These are phyloP conservation scores for Umimayanthus kanabou DNA, from an alignment of 92 coral and sea anemone species.

Conservation along the genomic window DNA sequence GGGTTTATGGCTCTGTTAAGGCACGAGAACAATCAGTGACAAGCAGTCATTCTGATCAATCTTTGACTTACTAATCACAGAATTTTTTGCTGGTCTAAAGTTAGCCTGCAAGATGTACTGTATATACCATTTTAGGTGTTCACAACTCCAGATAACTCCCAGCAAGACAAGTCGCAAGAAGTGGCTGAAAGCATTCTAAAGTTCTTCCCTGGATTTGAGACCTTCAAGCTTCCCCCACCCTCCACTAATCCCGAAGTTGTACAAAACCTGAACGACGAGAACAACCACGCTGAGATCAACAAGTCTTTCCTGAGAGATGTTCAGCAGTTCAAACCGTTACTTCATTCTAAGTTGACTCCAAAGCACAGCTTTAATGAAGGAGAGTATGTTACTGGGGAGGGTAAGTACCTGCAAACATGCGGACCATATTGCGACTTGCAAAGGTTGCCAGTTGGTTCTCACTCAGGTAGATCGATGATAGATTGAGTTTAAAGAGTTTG, in stretches of 20 bases:
- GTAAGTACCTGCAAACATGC: slow-evolving; percentile 9
- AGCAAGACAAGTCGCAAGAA: slow-evolving; percentile 8
- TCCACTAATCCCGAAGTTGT: slow-evolving; percentile 67
- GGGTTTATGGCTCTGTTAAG: too few relatives aligned
- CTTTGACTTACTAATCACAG: neutral
- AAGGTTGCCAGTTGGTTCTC: too few relatives aligned
- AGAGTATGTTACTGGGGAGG: slow-evolving; percentile 71
- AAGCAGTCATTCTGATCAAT: neutral
- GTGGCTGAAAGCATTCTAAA: slow-evolving; percentile 72
- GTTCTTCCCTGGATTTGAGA: slow-evolving; percentile 85
- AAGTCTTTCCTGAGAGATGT: slow-evolving; percentile 53
- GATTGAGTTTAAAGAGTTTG: too few relatives aligned
- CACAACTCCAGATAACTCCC: neutral
- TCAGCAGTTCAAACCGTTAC: slow-evolving; percentile 44
- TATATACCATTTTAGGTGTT: neutral
- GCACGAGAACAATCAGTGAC: too few relatives aligned
- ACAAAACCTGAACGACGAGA: slow-evolving; percentile 52
- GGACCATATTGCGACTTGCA: too few relatives aligned
- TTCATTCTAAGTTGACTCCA: slow-evolving; percentile 47
- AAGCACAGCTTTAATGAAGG: slow-evolving; percentile 62
- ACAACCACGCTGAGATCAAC: slow-evolving; percentile 40
- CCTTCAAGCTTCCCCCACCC: slow-evolving; percentile 81
- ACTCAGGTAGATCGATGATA: too few relatives aligned
- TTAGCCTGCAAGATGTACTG: neutral
- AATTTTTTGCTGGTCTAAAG: neutral